phyloP scores from a whole-genome alignment of 2,797 vertebrate species.

The Arnoldichthys spilopterus region DNA sequence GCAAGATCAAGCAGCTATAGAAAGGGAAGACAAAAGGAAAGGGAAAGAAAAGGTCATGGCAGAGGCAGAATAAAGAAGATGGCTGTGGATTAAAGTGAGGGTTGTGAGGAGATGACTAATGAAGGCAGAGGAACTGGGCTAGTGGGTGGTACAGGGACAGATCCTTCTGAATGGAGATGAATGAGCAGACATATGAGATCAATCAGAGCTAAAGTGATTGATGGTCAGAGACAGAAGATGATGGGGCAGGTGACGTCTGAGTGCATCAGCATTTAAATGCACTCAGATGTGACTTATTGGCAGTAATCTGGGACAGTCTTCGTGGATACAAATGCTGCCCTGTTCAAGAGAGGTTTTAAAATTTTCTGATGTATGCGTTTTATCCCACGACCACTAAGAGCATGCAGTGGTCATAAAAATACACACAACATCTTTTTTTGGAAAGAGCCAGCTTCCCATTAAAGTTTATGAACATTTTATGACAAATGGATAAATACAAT shows the following conservation, averaged over 20 bases:
- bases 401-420: too few species aligned
- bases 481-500: too few species aligned
- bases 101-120: conserved; percentile 34
- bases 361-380: background rate
- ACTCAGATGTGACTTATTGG: background rate
- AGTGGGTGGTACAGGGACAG: conserved; percentile 8
- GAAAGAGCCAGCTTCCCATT: too few species aligned
- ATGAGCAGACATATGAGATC: conserved; percentile 39
- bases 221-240: background rate
- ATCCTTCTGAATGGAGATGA: conserved; percentile 15
- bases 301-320: conserved; percentile 8
- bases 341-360: background rate
- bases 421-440: too few species aligned
- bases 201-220: conserved; percentile 6
- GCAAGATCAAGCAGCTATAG: background rate
- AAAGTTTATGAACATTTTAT: too few species aligned
- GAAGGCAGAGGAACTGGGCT: conserved; percentile 47
- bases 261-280: conserved; percentile 1
- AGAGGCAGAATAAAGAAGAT: background rate
- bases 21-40: background rate
- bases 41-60: conserved; percentile 1
- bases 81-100: conserved; percentile 6
- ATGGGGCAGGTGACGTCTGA: background rate
- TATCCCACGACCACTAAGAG: background rate
- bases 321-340: background rate